phyloP scores from a whole-genome alignment of 2,797 vertebrate genomes.

The Chelidonichthys spinosus region DNA sequence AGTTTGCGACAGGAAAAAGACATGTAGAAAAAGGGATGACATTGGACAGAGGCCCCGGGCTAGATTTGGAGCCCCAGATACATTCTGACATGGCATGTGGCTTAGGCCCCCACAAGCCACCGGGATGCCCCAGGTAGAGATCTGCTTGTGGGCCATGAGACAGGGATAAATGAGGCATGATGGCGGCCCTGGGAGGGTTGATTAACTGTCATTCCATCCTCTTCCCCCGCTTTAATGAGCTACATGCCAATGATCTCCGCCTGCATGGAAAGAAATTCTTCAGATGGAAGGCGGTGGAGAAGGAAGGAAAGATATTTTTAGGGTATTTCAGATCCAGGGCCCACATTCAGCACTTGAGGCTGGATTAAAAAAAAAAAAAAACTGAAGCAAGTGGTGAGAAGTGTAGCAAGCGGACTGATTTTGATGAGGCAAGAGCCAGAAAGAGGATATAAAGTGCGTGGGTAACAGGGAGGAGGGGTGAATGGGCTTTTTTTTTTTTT shows the following conservation, averaged over 20 bases:
- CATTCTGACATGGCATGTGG: conserved; percentile 13
- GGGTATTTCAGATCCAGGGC: conserved; percentile 36
- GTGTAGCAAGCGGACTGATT: conserved; percentile 13
- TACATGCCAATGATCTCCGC: conserved; percentile 62
- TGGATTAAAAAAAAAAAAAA: conserved; percentile 34
- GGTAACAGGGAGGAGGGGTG: conserved; percentile 15
- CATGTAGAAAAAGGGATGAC: conserved; percentile 8
- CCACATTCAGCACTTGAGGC: conserved; percentile 29
- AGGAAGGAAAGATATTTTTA: conserved; percentile 54
- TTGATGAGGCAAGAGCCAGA: conserved; percentile 61
- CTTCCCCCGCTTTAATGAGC: conserved; percentile 65
- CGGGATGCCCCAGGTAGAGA: conserved; percentile 27
- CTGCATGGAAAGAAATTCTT: conserved; percentile 38
- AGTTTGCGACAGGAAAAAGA: conserved; percentile 24
- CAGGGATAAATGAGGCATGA: conserved; percentile 29
- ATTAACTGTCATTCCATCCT: conserved; percentile 72
- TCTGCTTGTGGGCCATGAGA: conserved; percentile 15
- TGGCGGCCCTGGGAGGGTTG: conserved; percentile 51
- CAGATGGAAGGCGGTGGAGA: conserved; percentile 17
- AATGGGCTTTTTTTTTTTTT: background rate
- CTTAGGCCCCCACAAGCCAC: conserved; percentile 10
- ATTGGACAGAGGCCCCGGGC: conserved; percentile 34
- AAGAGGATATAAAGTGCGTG: conserved; percentile 28
- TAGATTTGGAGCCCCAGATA: conserved; percentile 23
- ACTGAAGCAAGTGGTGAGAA: conserved; percentile 17